phyloP scores from a whole-genome alignment of 1,140 invertebrate genomes.

The Drosophila biarmipes region DNA sequence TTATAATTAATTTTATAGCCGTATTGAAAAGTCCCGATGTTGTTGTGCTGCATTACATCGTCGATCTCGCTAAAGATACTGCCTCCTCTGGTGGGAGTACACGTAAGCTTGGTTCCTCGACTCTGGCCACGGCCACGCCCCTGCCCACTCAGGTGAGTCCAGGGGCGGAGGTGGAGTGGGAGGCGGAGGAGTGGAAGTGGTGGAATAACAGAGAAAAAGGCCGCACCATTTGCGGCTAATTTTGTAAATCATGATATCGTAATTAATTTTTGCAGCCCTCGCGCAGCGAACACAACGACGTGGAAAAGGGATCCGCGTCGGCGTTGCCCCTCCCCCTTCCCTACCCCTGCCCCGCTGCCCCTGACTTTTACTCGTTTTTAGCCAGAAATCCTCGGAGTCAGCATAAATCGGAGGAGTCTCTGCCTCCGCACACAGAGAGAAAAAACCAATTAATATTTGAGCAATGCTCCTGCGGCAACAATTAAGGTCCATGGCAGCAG shows the following conservation, averaged over 20 bases:
- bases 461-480: slow-evolving; percentile 82
- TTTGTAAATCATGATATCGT: slow-evolving; percentile 83
- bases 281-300: slow-evolving; percentile 24
- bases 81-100: slow-evolving; percentile 3
- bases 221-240: slow-evolving; percentile 80
- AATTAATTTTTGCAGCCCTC: slow-evolving; percentile 79
- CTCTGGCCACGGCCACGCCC: slow-evolving; percentile 18
- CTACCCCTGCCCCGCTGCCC: not conserved
- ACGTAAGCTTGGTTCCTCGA: not conserved
- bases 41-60: slow-evolving; percentile 11
- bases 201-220: slow-evolving; percentile 44
- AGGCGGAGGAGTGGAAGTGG: slow-evolving; percentile 4
- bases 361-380: slow-evolving; percentile 24
- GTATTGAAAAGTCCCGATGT: no score
- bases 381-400: slow-evolving; percentile 66
- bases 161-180: not conserved
- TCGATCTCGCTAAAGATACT: slow-evolving; percentile 14
- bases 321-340: slow-evolving; percentile 4
- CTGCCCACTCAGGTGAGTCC: slow-evolving; percentile 1
- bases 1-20: no score
- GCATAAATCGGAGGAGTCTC: slow-evolving; percentile 13
- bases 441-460: slow-evolving; percentile 82
- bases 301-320: slow-evolving; percentile 24
- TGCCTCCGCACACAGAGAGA: slow-evolving; percentile 54
- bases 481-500: slow-evolving; percentile 77